Evolutionary conservation across 2,113 vertebrate genomes (phyloP).

Genomic region (Atractosteus spatula): DNA sequence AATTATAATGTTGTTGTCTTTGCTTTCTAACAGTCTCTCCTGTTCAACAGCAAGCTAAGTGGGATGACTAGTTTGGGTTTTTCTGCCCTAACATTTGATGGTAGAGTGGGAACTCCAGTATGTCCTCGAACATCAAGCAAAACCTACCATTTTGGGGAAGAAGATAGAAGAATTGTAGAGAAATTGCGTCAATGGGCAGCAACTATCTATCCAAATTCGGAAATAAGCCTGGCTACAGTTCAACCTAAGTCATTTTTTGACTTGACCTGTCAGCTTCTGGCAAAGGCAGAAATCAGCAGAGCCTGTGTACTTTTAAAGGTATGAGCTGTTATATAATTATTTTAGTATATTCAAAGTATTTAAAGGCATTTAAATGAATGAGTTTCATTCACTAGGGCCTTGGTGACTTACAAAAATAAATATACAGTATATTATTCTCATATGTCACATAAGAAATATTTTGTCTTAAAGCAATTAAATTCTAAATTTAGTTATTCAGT

Average conservation of each 20-base stretch:
- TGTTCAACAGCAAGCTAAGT: constrained; percentile 71
- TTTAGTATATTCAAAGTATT: too few relatives aligned
- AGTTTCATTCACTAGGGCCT: too few relatives aligned
- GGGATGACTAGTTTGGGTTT: constrained; percentile 77
- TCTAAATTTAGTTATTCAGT: too few relatives aligned
- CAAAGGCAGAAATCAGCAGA: constrained; percentile 80
- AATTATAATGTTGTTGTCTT: too few relatives aligned
- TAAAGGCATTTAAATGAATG: too few relatives aligned
- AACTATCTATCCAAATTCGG: constrained; percentile 27
- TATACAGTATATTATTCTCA: too few relatives aligned
- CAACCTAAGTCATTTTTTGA: constrained; percentile 80
- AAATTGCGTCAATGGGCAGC: constrained; percentile 79
- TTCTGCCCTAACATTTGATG: constrained; percentile 83
- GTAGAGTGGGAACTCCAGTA: constrained; percentile 61
- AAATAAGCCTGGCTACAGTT: constrained; percentile 63
- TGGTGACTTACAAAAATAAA: too few relatives aligned
- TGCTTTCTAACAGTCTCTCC: constrained; percentile 38
- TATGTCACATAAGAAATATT: too few relatives aligned
- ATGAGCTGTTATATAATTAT: background rate
- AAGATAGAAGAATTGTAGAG: constrained; percentile 70
- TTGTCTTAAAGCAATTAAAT: too few relatives aligned
- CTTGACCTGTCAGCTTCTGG: constrained; percentile 87
- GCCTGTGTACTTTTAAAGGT: constrained; percentile 87
- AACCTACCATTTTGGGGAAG: constrained; percentile 65
- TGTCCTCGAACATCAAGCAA: constrained; percentile 74